Percentiles rank a stretch among this genome's conserved stretches.
Conservation (phyloP, 2,797 vertebrate genomes). For the Balearica regulorum region DNA sequence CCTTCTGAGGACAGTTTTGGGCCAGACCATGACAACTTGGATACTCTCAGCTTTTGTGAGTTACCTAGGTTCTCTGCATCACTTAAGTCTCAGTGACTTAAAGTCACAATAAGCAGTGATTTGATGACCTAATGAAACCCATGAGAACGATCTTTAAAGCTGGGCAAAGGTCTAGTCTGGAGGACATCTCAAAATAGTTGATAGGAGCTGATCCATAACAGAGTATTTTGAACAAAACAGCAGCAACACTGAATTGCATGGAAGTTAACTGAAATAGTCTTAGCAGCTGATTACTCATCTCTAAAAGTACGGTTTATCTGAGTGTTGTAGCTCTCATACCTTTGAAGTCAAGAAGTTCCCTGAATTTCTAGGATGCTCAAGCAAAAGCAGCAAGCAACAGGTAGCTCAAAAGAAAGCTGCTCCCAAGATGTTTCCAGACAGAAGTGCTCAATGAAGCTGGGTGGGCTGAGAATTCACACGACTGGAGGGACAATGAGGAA, state of each 20-base stretch:
- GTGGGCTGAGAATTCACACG: not conserved
- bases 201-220: not conserved
- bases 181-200: not conserved
- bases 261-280: not conserved
- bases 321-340: not conserved
- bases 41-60: not conserved
- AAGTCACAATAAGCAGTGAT: not conserved
- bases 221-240: not conserved
- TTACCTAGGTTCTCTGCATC: not conserved
- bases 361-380: not conserved
- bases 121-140: not conserved
- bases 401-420: not conserved
- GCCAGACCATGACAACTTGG: not conserved
- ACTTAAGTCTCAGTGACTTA: not conserved
- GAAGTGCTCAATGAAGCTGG: not conserved
- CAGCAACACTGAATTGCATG: not conserved
- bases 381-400: not conserved
- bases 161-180: not conserved
- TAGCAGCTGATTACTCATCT: not conserved
- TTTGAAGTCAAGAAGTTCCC: not conserved
- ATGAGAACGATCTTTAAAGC: not conserved
- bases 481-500: not conserved
- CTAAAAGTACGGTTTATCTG: not conserved
- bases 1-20: not conserved
- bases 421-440: not conserved